Conservation (phyloP, 23 tunicate genomes). For the Corella eumyota region DNA sequence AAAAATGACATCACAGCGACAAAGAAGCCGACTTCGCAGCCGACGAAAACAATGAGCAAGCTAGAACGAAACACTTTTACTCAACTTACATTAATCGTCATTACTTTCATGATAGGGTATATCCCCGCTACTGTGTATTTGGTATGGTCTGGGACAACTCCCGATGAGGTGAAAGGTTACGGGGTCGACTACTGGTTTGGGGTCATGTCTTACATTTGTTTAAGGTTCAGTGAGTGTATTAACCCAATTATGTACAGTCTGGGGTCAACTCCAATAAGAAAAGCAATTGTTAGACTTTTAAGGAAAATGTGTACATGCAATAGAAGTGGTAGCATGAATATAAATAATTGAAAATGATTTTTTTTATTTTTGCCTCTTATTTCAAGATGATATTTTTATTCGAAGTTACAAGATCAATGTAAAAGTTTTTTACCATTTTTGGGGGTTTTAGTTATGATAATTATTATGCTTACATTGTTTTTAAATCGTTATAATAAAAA, state of each 20-base stretch:
- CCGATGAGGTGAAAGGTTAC: neutral
- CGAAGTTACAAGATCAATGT: too few relatives aligned
- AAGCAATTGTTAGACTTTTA: conserved; percentile 8
- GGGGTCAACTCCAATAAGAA: conserved; percentile 22
- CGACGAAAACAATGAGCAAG: neutral
- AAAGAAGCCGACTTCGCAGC: neutral
- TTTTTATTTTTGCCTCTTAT: too few relatives aligned
- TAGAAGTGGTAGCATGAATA: too few relatives aligned
- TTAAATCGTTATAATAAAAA: too few relatives aligned
- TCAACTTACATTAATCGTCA: conserved; percentile 22
- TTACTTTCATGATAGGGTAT: conserved; percentile 28
- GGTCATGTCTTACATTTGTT: conserved; percentile 13
- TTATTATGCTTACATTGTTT: too few relatives aligned
- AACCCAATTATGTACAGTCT: conserved; percentile 50
- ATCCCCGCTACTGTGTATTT: conserved; percentile 31
- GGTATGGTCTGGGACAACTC: conserved; percentile 22
- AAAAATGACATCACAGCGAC: too few relatives aligned
- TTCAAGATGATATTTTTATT: too few relatives aligned
- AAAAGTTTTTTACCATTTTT: too few relatives aligned
- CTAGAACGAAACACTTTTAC: neutral
- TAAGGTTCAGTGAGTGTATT: conserved; percentile 33
- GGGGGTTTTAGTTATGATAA: too few relatives aligned
- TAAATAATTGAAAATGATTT: too few relatives aligned
- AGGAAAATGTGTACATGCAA: conserved; percentile 9
- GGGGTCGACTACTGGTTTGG: conserved; percentile 41